phyloP scores from a whole-genome alignment of 2,888 invertebrate genomes.

The Drosophila incognita region DNA sequence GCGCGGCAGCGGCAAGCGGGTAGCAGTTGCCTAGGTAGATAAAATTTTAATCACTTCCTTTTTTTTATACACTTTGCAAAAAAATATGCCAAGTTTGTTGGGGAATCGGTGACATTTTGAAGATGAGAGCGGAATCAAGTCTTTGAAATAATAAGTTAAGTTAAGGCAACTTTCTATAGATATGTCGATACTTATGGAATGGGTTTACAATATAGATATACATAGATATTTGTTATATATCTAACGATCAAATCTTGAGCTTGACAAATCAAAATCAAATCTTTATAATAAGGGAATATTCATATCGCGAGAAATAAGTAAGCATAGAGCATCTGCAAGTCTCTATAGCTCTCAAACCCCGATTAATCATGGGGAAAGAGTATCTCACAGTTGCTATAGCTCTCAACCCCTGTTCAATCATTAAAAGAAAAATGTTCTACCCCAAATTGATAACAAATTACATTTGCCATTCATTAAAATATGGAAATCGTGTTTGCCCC shows the following conservation, averaged over 20 bases:
- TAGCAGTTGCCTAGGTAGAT: constrained; percentile 51
- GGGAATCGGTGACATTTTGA: not conserved
- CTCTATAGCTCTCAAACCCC: not conserved
- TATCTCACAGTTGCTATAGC: not conserved
- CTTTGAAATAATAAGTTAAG: too few relatives aligned
- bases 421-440: not conserved
- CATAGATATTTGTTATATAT: too few relatives aligned
- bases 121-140: not conserved
- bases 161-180: not conserved
- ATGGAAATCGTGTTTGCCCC: not conserved
- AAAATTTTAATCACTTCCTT: constrained; percentile 75
- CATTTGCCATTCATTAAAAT: not conserved
- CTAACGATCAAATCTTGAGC: too few relatives aligned
- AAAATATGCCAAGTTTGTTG: not conserved
- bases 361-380: not conserved
- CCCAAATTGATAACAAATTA: not conserved
- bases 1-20: not conserved
- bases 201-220: not conserved
- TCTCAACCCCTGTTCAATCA: not conserved
- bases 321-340: not conserved
- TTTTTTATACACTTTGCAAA: constrained; percentile 33
- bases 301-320: not conserved
- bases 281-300: not conserved
- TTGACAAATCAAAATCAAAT: too few relatives aligned
- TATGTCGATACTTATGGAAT: not conserved